phyloP scores from a whole-genome alignment of 2,113 vertebrate species.

The Riparia riparia region DNA sequence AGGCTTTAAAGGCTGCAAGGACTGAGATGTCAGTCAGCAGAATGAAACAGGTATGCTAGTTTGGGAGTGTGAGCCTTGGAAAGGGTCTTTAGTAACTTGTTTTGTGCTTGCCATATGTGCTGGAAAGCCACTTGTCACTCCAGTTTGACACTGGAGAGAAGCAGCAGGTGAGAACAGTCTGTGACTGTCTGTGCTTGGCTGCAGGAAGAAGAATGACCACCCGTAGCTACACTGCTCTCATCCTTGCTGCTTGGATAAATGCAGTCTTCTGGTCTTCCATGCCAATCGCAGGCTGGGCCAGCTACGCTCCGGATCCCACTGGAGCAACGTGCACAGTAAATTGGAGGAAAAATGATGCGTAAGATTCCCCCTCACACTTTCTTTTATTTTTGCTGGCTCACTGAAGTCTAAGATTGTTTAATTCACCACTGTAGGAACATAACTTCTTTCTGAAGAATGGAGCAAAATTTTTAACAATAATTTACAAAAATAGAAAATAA shows the following conservation, averaged over 20 bases:
- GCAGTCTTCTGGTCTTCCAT: conserved; percentile 94
- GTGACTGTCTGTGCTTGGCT: conserved; percentile 20
- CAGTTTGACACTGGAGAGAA: neutral
- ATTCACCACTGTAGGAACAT: neutral
- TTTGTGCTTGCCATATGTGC: neutral
- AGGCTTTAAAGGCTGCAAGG: neutral
- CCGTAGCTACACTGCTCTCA: conserved; percentile 82
- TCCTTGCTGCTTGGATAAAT: conserved; percentile 92
- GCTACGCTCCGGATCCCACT: conserved; percentile 94
- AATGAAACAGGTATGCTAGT: neutral
- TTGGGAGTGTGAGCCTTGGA: neutral
- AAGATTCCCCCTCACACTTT: conserved; percentile 48
- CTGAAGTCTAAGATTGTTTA: neutral
- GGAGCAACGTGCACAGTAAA: conserved; percentile 97
- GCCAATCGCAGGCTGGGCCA: conserved; percentile 91
- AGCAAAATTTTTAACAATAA: neutral
- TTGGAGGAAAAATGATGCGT: conserved; percentile 92
- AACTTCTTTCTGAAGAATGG: neutral
- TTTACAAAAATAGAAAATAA: neutral
- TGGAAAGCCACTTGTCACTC: neutral
- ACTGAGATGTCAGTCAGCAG: neutral
- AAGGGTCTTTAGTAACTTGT: neutral
- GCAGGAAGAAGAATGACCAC: conserved; percentile 89
- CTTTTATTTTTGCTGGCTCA: neutral
- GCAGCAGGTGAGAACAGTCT: neutral